Evolutionary conservation across 2,113 vertebrate species (phyloP).

Genomic region (Sula dactylatra): DNA sequence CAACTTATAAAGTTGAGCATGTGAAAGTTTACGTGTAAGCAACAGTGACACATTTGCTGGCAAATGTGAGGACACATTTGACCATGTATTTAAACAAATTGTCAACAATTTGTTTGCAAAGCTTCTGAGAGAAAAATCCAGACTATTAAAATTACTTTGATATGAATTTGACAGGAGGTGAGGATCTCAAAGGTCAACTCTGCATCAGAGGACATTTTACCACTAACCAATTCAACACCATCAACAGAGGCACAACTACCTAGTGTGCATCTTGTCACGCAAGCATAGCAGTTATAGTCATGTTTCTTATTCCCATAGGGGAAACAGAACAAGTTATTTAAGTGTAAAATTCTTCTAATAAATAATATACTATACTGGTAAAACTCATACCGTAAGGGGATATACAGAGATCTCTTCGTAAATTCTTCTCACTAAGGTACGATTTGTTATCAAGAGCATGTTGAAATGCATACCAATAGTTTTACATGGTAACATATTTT

Average conservation of each 20-base stretch:
- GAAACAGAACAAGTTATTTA: background rate
- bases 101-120: background rate
- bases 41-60: background rate
- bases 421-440: background rate
- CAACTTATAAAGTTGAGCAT: conserved; percentile 31
- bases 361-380: background rate
- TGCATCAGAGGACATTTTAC: background rate
- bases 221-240: background rate
- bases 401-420: background rate
- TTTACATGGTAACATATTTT: background rate
- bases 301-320: background rate
- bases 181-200: background rate
- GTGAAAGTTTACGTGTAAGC: background rate
- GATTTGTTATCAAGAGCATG: background rate
- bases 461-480: background rate
- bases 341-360: background rate
- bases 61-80: background rate
- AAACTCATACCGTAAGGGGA: background rate
- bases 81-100: background rate
- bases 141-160: background rate
- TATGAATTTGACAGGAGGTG: background rate
- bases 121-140: background rate
- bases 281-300: background rate
- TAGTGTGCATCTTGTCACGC: background rate
- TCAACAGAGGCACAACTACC: background rate